Percentiles rank a stretch among this genome's conserved stretches.
phyloP scores from a whole-genome alignment of 2,113 vertebrate species.

The Hippoglossus stenolepis region DNA sequence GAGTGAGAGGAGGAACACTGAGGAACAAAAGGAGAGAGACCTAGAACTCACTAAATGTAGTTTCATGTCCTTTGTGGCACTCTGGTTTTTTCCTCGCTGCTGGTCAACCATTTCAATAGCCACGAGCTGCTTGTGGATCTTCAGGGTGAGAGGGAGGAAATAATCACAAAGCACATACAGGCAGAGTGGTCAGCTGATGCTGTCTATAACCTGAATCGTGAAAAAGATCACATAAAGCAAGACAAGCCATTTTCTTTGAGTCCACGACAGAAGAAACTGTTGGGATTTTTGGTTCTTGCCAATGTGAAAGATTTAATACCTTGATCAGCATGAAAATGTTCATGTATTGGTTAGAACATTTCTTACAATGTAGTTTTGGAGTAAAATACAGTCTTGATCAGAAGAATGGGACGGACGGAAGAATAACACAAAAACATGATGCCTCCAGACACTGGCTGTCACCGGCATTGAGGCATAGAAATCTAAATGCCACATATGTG shows the following conservation, averaged over 20 bases:
- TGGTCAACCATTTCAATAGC: slow-evolving; percentile 48
- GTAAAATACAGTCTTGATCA: too few relatives aligned
- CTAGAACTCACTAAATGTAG: slow-evolving; percentile 14
- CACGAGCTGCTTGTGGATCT: slow-evolving; percentile 14
- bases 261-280: not conserved
- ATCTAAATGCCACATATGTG: too few relatives aligned
- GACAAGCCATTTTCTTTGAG: slow-evolving; percentile 4
- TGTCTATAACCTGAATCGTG: slow-evolving; percentile 8
- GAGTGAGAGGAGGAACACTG: slow-evolving; percentile 45
- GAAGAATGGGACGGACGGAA: too few relatives aligned
- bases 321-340: slow-evolving; percentile 2
- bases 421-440: too few relatives aligned
- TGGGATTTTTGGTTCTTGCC: not conserved
- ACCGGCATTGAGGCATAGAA: too few relatives aligned
- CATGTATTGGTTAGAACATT: not conserved
- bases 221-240: slow-evolving; percentile 10
- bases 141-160: not conserved
- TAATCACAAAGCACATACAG: slow-evolving; percentile 14
- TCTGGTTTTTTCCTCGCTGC: slow-evolving; percentile 18
- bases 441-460: too few relatives aligned
- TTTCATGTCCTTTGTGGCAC: slow-evolving; percentile 23
- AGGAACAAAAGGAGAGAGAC: slow-evolving; percentile 48
- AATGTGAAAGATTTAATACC: not conserved
- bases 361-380: too few relatives aligned
- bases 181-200: slow-evolving; percentile 4